Evolutionary conservation across 2,888 invertebrate species (phyloP), one percentile per base, ranked within the genome.

Genomic region (Apantesis nais): DNA sequence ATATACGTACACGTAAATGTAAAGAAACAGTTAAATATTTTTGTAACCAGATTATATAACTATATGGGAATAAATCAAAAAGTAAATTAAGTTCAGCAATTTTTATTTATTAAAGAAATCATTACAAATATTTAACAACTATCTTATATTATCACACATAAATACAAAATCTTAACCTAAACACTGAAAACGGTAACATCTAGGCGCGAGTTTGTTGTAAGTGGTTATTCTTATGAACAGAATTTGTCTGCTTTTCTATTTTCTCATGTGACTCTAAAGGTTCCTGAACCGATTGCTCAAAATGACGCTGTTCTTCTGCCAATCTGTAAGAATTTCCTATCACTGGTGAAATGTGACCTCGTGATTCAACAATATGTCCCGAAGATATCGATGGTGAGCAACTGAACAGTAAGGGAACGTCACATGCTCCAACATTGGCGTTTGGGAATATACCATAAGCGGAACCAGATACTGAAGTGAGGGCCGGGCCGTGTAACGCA

Each of bases 391-490:
- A 87, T 0, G 94, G 94, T 1, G 93, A 86, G 68, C 94, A 95
- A 77, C 92, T 93, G 73, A 95, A 87, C 61, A 94, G 83, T 14
- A 94, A 82, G 0, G 94, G 94, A 5, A 93, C 87, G 60, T 85
- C 88, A 76, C 92, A 92, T 0, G 90, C 90, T 25, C 90, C 90
- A 0, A 84, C 83, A 64, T 91, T 90, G 0, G 89, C 90, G 62
- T 88, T 90, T 0, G 93, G 93, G 81, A 93, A 94, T 68, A 93
- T 85, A 3, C 93, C 91, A 14, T 87, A 86, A 0, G 90, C 89
- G 11, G 89, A 83, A 25, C 86, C 85, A 0, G 84, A 31, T 2
- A 88, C 71, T 0, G 76, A 73, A 14, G 80, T 75, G 16, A 78
- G 77, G 7, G 77, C 72, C 25, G 76, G 71, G 0, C 80, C 81